Conservation (phyloP, 2,888 invertebrate genomes). For the Morinoia aosen region DNA sequence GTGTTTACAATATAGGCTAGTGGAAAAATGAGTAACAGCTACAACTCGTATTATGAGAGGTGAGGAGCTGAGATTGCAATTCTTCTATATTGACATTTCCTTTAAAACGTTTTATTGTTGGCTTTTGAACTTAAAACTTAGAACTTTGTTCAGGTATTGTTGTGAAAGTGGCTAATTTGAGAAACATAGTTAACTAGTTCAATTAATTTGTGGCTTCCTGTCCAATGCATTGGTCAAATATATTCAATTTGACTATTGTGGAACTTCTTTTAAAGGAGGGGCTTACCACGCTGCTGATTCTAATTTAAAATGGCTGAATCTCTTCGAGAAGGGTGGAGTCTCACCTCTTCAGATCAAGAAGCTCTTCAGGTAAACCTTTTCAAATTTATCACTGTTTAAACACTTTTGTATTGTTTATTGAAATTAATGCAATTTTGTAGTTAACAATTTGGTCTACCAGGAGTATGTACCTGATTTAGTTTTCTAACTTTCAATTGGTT, state of each 20-base stretch:
- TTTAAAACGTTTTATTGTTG: no score
- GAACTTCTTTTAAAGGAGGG: background rate
- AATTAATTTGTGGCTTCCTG: background rate
- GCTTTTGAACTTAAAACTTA: no score
- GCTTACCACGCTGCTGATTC: background rate
- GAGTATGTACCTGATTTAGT: no score
- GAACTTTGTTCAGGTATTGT: background rate
- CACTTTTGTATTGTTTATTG: background rate
- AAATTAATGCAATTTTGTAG: no score
- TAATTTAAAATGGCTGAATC: background rate
- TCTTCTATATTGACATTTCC: no score
- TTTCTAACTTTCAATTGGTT: no score
- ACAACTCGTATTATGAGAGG: no score
- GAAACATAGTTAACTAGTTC: background rate
- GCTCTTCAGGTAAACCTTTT: background rate
- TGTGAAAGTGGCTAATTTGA: background rate
- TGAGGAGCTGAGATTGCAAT: no score
- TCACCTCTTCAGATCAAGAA: background rate
- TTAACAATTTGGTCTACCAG: no score
- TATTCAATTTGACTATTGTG: background rate
- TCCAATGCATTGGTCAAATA: background rate
- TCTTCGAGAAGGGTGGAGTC: conserved; percentile 4
- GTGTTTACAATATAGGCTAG: no score
- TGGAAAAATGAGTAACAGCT: no score
- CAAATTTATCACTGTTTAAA: background rate